Percentiles rank a stretch among this genome's conserved stretches.
These are phyloP conservation scores for Calliphora vomitoria DNA, from an alignment of 2,888 invertebrate genomes.

Conservation along the genomic window DNA sequence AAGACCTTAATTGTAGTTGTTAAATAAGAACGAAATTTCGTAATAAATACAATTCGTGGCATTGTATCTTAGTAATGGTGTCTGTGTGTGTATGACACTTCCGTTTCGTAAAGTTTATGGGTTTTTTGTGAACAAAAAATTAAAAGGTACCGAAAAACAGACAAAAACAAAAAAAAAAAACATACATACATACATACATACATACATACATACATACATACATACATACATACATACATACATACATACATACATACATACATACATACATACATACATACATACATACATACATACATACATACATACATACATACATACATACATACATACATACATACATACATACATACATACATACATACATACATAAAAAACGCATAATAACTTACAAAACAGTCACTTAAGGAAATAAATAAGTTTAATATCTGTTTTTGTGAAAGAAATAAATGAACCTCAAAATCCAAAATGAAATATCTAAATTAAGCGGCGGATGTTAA, in stretches of 20 bases:
- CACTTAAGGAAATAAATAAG: conserved; percentile 55
- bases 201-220: too few relatives aligned
- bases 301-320: too few relatives aligned
- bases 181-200: too few relatives aligned
- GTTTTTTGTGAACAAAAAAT: background rate
- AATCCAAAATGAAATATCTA: background rate
- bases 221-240: too few relatives aligned
- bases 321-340: too few relatives aligned
- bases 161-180: background rate
- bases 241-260: too few relatives aligned
- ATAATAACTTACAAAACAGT: conserved; percentile 9
- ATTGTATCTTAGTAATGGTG: background rate
- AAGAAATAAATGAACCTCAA: background rate
- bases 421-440: conserved; percentile 26
- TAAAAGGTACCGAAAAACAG: conserved; percentile 46
- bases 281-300: too few relatives aligned
- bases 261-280: too few relatives aligned
- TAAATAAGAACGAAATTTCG: conserved; percentile 37
- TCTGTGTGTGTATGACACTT: conserved; percentile 16
- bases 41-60: conserved; percentile 39
- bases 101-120: conserved; percentile 41
- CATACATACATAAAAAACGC: background rate
- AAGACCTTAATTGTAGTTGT: conserved; percentile 46
- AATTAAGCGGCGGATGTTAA: conserved; percentile 49
- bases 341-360: too few relatives aligned